Percentiles rank a stretch among this genome's conserved stretches.
Evolutionary conservation across 2,797 vertebrate genomes (phyloP).

Genomic region (Natrix natrix): DNA sequence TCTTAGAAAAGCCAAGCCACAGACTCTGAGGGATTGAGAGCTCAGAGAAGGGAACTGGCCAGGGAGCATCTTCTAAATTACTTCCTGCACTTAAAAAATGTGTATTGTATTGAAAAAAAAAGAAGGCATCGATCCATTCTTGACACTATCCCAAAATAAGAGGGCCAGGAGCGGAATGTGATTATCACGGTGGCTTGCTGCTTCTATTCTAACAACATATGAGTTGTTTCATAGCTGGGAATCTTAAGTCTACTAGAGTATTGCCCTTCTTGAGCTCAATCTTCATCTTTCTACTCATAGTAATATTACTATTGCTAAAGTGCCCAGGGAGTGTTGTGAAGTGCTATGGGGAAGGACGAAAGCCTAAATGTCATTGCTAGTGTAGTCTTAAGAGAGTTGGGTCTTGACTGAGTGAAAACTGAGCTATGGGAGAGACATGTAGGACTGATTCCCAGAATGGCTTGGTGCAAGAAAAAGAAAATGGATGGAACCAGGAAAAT

Average conservation of each 20-base stretch:
- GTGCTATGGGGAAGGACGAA: neutral
- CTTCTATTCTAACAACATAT: neutral
- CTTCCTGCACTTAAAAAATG: neutral
- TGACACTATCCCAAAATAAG: neutral
- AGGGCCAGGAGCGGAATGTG: too few relatives aligned
- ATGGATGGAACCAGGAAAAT: neutral
- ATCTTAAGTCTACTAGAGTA: neutral
- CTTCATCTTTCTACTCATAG: neutral
- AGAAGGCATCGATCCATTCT: neutral
- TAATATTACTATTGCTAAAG: neutral
- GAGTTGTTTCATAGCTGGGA: neutral
- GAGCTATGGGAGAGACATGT: neutral
- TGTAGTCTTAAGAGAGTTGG: neutral
- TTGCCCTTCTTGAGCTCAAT: neutral
- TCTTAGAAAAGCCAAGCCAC: neutral
- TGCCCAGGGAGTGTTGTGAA: neutral
- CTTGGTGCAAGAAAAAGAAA: neutral
- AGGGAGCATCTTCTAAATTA: rapidly evolving
- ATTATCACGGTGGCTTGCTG: neutral
- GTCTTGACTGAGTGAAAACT: neutral
- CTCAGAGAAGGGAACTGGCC: neutral
- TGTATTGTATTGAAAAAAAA: neutral
- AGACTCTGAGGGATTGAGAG: neutral
- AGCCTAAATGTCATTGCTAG: neutral
- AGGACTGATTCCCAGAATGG: neutral